These are phyloP conservation scores for Macrophya alboannulata DNA, from an alignment of 2,888 invertebrate species.

Conservation along the genomic window DNA sequence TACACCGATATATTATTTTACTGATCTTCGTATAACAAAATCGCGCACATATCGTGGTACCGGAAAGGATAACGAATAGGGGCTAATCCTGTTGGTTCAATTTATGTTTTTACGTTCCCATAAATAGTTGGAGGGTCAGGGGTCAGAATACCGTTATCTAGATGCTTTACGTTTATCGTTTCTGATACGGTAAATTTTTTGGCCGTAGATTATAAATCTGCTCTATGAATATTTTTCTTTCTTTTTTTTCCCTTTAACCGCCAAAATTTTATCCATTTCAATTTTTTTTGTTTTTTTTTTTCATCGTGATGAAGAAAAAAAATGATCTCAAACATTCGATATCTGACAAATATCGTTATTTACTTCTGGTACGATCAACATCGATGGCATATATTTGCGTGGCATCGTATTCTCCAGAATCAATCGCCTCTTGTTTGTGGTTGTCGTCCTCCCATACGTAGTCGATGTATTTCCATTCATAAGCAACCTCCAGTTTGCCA, in stretches of 20 bases:
- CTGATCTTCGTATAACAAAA: not conserved
- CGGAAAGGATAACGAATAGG: conserved; percentile 28
- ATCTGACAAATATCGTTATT: not conserved
- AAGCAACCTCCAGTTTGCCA: conserved; percentile 75
- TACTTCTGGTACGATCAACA: conserved; percentile 62
- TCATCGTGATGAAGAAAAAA: not conserved
- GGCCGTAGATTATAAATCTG: not conserved
- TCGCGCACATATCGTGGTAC: conserved; percentile 22
- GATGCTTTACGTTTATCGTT: conserved; percentile 50
- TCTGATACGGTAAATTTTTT: conserved; percentile 36
- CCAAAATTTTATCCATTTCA: not conserved
- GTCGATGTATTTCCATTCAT: conserved; percentile 89
- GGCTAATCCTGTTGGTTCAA: conserved; percentile 46
- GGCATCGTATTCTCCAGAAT: conserved; percentile 76
- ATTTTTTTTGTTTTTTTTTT: not conserved
- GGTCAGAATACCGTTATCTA: conserved; percentile 29
- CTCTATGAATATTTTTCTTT: not conserved
- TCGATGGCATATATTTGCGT: conserved; percentile 66
- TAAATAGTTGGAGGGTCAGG: conserved; percentile 30
- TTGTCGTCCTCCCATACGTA: conserved; percentile 84
- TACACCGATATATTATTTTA: conserved; percentile 8
- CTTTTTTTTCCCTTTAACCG: not conserved
- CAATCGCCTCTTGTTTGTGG: conserved; percentile 83
- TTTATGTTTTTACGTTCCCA: conserved; percentile 51
- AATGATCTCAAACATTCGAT: not conserved